Evolutionary conservation across 2,797 vertebrate species (phyloP).

Genomic region (Aeoliscus strigatus): DNA sequence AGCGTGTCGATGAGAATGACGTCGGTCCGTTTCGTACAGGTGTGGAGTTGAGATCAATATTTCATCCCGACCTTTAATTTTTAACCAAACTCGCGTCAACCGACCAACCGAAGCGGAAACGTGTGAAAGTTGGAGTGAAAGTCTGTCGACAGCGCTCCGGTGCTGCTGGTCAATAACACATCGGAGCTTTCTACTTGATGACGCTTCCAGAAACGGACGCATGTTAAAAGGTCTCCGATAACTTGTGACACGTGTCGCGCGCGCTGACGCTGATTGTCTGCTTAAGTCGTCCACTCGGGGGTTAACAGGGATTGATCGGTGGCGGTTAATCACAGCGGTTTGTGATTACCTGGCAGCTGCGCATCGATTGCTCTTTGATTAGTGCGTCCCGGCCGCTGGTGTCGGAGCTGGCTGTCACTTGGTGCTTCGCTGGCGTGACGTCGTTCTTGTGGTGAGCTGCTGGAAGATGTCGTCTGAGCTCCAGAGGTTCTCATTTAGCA

Average conservation of each 20-base stretch:
- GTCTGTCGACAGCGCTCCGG: too few species aligned
- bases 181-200: slow-evolving; percentile 27
- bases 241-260: slow-evolving; percentile 40
- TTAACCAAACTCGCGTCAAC: too few species aligned
- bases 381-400: slow-evolving; percentile 40
- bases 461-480: too few species aligned
- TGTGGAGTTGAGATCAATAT: too few species aligned
- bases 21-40: too few species aligned
- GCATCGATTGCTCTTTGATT: slow-evolving; percentile 67
- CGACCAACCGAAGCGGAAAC: too few species aligned
- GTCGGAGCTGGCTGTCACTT: slow-evolving; percentile 65
- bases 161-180: slow-evolving; percentile 34
- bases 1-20: too few species aligned
- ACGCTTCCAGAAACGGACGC: slow-evolving; percentile 43
- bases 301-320: slow-evolving; percentile 70
- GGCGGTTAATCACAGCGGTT: slow-evolving; percentile 67
- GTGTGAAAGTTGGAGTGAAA: too few species aligned
- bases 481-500: too few species aligned
- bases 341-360: slow-evolving; percentile 67
- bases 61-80: too few species aligned
- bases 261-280: slow-evolving; percentile 36
- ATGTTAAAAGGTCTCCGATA: slow-evolving; percentile 33
- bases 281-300: slow-evolving; percentile 50
- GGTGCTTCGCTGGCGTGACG: slow-evolving; percentile 61
- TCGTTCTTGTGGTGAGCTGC: too few species aligned